Conservation (phyloP, 2,113 vertebrate genomes). For the Setophaga kirtlandii region DNA sequence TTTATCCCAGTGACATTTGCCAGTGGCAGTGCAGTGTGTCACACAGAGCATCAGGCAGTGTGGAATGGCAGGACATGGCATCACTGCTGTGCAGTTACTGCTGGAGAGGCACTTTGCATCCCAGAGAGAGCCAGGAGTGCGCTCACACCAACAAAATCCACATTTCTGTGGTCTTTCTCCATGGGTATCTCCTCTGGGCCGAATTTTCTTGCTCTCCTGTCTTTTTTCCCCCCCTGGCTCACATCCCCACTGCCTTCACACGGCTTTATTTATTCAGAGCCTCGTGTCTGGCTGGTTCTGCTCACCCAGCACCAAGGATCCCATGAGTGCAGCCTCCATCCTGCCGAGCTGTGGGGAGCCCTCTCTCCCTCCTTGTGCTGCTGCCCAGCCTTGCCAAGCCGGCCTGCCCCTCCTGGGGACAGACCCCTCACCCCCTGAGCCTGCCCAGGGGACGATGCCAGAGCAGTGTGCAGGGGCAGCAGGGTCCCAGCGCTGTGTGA, state of each 20-base stretch:
- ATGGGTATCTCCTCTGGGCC: background rate
- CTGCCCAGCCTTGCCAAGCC: background rate
- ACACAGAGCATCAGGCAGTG: background rate
- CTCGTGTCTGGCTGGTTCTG: background rate
- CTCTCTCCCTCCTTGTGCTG: background rate
- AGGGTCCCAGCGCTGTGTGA: background rate
- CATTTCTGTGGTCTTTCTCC: rapidly evolving
- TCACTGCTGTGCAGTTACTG: background rate
- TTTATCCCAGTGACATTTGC: background rate
- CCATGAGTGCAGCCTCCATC: rapidly evolving
- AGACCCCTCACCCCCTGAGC: background rate
- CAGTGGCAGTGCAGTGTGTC: background rate
- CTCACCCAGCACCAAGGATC: background rate
- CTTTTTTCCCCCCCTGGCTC: background rate
- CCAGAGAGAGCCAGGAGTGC: background rate
- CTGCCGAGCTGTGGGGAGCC: rapidly evolving
- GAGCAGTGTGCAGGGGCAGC: background rate
- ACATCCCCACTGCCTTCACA: background rate
- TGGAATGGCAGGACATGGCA: background rate
- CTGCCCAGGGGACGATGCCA: rapidly evolving
- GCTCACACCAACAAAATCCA: background rate
- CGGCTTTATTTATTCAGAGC: background rate
- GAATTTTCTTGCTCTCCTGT: background rate
- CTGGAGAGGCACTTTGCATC: background rate
- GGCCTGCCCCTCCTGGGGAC: background rate